Percentiles rank a stretch among this genome's conserved stretches.
Conservation (phyloP, 2,113 vertebrate species). For the Phrynosoma blainvillii region DNA sequence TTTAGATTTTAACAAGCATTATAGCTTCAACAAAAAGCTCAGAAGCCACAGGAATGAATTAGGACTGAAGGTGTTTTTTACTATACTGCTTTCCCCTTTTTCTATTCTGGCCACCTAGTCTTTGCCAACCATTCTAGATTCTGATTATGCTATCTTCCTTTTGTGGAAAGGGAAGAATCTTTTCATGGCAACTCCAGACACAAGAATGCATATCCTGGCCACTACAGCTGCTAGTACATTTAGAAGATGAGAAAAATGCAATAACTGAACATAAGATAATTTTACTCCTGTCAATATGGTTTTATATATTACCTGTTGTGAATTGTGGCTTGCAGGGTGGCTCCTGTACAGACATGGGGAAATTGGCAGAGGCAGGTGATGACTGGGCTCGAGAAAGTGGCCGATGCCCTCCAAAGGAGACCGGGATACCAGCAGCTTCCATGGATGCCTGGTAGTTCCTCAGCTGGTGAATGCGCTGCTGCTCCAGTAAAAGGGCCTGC, state of each 20-base stretch:
- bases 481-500: conserved; percentile 94
- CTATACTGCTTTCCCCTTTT: not conserved
- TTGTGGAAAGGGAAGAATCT: not conserved
- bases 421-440: conserved; percentile 89
- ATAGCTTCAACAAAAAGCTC: not conserved
- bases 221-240: not conserved
- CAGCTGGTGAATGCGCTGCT: conserved; percentile 96
- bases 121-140: not conserved
- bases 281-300: not conserved
- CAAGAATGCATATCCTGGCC: not conserved
- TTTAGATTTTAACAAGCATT: not conserved
- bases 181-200: not conserved
- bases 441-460: conserved; percentile 94
- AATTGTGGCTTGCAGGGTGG: conserved; percentile 90
- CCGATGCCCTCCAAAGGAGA: conserved; percentile 87
- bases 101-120: not conserved
- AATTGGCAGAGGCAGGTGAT: conserved; percentile 91
- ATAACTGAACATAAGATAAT: not conserved
- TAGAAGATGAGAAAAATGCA: not conserved
- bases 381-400: conserved; percentile 95
- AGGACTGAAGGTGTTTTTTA: not conserved
- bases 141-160: not conserved
- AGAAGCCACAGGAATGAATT: not conserved
- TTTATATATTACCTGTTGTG: conserved; percentile 86
- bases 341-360: conserved; percentile 90